Base-by-base conservation (phyloP, 2,113 vertebrate genomes). In the Pao palembangensis region DNA sequence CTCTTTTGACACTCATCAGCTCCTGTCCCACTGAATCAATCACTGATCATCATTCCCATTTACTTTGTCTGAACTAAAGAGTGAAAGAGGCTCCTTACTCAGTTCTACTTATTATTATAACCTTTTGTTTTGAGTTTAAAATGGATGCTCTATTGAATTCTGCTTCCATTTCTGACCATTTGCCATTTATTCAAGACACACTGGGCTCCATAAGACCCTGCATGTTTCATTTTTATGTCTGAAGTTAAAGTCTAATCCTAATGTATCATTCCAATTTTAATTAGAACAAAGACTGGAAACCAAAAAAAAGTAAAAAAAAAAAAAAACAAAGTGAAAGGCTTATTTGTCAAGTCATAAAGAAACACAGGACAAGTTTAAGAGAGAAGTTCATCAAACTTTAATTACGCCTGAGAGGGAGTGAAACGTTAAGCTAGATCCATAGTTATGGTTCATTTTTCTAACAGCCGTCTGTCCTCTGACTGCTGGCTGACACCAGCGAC, bases 371-470 rank as follows among this genome's bases (percentile, higher is more conserved):
- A 28, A 28, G 34, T 38, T 8, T 3, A n/a, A n/a, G 34, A 11
- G 34, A 38, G 34, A 38, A 38, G 61, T 72, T 69, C 58, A 68
- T 66, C 52, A 64, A 75, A 61, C 69, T 69, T 16, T 64, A 75
- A 72, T 72, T 66, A 61, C 52, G 58, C 47, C 51, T 64, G 50
- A 72, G 50, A 58, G 50, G 8, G 31, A 38, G 34, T 38, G 34
- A 8, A 21, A 60, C 19, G 50, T 53, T 28, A 19, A 14, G 12
- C 55, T 52, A 23, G 12, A 57, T 53, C 55, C 42, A 64, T 61
- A 59, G 61, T 53, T 49, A 67, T 55, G 34, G 28, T 58, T 64
- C 48, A 55, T 52, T 73, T 69, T 71, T 23, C 60, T 63, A 12
- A 69, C 50, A 64, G 51, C 21, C 44, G 43, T 54, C 25, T 53